Base-by-base conservation (phyloP, 2,797 vertebrate species). In the Oreortyx pictus region DNA sequence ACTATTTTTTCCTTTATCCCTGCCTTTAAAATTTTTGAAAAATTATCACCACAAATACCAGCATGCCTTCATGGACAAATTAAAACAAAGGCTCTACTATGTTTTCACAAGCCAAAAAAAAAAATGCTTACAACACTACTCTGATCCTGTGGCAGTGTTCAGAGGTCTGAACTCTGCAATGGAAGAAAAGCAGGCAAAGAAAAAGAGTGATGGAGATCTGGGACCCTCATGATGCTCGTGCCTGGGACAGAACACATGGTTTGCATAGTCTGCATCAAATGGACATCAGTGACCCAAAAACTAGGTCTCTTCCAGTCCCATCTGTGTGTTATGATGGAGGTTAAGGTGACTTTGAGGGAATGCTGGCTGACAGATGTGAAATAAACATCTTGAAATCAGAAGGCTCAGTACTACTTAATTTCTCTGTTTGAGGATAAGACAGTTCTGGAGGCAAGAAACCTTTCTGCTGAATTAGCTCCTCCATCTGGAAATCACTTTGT, bases 211-310 rank as follows among this genome's bases (percentile, higher is more conserved):
- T 27, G 17, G 11, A 57, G 24, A 43, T 27, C n/a, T 54, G 43
- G 43, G 57, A 82, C 27, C 23, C n/a, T 60, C 0, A 0, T 57
- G 49, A 29, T 10, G 62, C 25, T 25, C 11, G 18, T 35, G 52
- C 27, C 37, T 50, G 71, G 43, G 29, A 68, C 62, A 81, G 43
- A 52, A 49, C n/a, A 24, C 0, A 0, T 43, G 41, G 17, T 78
- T 83, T 89, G 29, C 66, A 72, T 49, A 49, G 56, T 59, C 82
- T 83, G 59, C n/a, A 86, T 47, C 88, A 86, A 81, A 83, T 22
- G 20, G 54, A 18, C 43, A 83, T 15, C 22, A 20, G 11, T 41
- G 43, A 75, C 49, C 43, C 46, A 27, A 88, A 82, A 88, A 39
- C 0, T 46, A 86, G 70, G 62, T 68, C 33, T 17, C 59, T 64